Base-by-base conservation (phyloP, 2,113 vertebrate genomes). In the Dendropsophus ebraccatus region DNA sequence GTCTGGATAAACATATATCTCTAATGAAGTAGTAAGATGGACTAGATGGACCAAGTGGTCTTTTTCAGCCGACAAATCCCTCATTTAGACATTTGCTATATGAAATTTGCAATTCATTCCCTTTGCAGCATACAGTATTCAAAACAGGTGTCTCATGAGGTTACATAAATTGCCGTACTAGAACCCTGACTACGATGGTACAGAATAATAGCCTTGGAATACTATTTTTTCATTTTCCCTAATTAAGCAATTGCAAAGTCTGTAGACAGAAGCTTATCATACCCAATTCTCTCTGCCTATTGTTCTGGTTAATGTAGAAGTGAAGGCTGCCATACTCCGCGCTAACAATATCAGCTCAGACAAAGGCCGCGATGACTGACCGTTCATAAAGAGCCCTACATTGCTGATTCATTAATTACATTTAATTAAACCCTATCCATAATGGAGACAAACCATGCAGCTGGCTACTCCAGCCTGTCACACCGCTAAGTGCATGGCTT, bases 381-480 rank as follows among this genome's bases (percentile, higher is more conserved):
- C 52, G 21, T 13, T 56, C 32, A 56, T 19, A 79, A 60, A n/a
- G 56, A 79, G 1, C 30, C 7, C 52, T 16, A 2, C 21, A 58
- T 79, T 41, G n/a, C 14, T 23, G 19, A 25, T 79, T 60, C 52
- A 25, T 45, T 60, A 19, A 79, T 41, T 58, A 14, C 28, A 41
- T 79, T 79, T 79, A 56, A 79, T 58, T 37, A 79, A 79, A 60
- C 10, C 5, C 19, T 13, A 41, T 56, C 41, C 56, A 47, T 81
- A 28, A 81, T 62, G 35, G 58, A 49, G n/a, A 62, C 47, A 81
- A 81, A 47, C 21, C 58, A 14, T 30, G 60, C 79, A 81, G 79
- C 58, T 81, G 56, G 58, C 79, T 67, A 67, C n/a, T 47, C 17
- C 54, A 58, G 58, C 23, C 19, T 60, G 23, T 41, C 77, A 37